Percentiles rank a stretch among this genome's conserved stretches.
Conservation (phyloP, 1,140 invertebrate genomes). For the Cydia pomonella region DNA sequence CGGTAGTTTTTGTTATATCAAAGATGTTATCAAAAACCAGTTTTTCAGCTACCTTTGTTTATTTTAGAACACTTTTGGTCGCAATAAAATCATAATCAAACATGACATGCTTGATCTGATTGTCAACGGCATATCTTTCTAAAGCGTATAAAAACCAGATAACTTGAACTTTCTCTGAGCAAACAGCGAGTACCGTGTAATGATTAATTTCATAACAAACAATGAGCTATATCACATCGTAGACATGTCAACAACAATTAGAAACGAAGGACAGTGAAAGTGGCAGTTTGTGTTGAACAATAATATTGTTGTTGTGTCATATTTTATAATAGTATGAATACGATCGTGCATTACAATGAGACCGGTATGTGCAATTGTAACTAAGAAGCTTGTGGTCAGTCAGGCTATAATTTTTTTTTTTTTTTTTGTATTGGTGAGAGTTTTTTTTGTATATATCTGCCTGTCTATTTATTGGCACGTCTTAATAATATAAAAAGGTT, state of each 20-base stretch:
- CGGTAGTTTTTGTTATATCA: too few relatives aligned
- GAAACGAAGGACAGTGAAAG: conserved; percentile 17
- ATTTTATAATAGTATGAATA: not conserved
- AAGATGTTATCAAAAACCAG: too few relatives aligned
- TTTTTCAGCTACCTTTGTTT: too few relatives aligned
- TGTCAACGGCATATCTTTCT: conserved; percentile 1
- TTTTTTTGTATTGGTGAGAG: not conserved
- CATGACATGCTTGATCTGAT: not conserved
- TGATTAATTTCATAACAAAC: conserved; percentile 8
- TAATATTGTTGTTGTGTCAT: conserved; percentile 17
- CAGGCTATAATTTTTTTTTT: not conserved
- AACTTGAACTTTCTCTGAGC: conserved; percentile 21
- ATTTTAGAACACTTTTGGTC: not conserved
- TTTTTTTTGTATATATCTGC: too few relatives aligned
- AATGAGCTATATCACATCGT: conserved; percentile 5
- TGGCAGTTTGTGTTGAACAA: not conserved
- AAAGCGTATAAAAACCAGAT: conserved; percentile 12
- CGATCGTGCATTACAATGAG: not conserved
- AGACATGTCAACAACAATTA: conserved; percentile 8
- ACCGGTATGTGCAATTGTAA: not conserved
- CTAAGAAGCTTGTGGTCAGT: not conserved
- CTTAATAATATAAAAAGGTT: too few relatives aligned
- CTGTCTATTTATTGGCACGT: too few relatives aligned
- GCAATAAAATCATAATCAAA: not conserved
- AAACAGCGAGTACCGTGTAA: not conserved